These are phyloP conservation scores for Fratercula arctica DNA, from an alignment of 2,797 vertebrate species.

Conservation along the genomic window DNA sequence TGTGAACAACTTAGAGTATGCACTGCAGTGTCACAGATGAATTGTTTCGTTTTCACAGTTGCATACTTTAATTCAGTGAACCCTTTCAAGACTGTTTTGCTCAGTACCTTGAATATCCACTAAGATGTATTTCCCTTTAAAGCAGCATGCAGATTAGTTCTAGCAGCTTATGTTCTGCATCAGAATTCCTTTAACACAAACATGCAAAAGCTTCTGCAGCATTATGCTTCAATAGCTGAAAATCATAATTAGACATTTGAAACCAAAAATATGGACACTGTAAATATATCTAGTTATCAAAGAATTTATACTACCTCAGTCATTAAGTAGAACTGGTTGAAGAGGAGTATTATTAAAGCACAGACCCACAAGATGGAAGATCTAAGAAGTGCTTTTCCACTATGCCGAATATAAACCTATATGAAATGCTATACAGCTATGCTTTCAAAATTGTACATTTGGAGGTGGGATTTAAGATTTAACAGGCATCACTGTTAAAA, in stretches of 20 bases:
- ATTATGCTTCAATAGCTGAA: not conserved
- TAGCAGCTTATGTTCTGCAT: conserved; percentile 7
- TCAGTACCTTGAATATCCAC: not conserved
- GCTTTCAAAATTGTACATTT: not conserved
- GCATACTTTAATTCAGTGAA: not conserved
- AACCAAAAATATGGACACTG: not conserved
- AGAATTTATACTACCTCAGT: not conserved
- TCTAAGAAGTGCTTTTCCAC: not conserved
- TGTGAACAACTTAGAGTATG: not conserved
- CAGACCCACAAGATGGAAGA: not conserved
- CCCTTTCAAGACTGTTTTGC: not conserved
- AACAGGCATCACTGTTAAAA: not conserved
- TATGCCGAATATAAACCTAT: not conserved
- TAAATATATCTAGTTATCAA: not conserved
- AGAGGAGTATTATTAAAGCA: not conserved
- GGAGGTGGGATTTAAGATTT: not conserved
- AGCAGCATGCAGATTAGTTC: not conserved
- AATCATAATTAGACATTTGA: conserved; percentile 1
- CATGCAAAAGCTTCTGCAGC: not conserved
- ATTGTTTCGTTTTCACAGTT: conserved; percentile 5
- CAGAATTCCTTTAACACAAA: conserved; percentile 2
- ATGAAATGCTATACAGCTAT: not conserved
- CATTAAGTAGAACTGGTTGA: not conserved
- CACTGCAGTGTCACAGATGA: not conserved
- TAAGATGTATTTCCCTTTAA: not conserved